Conservation (phyloP, 2,797 vertebrate species). For the Euthynnus affinis region DNA sequence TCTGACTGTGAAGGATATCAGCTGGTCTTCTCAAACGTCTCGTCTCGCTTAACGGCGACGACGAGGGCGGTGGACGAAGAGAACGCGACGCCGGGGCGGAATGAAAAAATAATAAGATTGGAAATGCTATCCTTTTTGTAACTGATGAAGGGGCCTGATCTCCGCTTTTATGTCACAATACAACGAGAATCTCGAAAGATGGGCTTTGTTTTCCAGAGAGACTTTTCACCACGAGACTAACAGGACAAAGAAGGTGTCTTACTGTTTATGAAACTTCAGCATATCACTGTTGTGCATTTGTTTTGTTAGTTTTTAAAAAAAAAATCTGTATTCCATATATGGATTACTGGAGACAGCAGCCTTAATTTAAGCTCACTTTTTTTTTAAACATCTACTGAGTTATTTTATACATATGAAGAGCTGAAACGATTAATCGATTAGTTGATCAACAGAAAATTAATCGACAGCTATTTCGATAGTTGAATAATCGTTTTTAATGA, state of each 20-base stretch:
- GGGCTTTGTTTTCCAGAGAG: slow-evolving; percentile 20
- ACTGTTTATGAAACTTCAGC: slow-evolving; percentile 1
- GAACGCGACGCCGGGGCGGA: neutral
- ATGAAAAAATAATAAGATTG: slow-evolving; percentile 41
- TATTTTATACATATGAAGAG: slow-evolving; percentile 6
- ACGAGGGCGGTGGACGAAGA: neutral
- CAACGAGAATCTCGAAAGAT: slow-evolving; percentile 5
- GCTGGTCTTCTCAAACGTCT: slow-evolving; percentile 23
- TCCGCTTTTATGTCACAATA: slow-evolving; percentile 20
- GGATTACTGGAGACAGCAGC: slow-evolving; percentile 25
- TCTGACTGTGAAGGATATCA: slow-evolving; percentile 29
- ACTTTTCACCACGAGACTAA: neutral
- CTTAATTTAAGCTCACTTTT: slow-evolving; percentile 43
- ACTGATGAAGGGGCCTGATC: slow-evolving; percentile 16
- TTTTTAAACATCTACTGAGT: neutral
- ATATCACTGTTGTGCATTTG: slow-evolving; percentile 24
- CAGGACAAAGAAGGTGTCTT: neutral
- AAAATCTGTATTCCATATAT: neutral
- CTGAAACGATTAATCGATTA: no score
- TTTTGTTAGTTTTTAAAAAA: slow-evolving; percentile 1
- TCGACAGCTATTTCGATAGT: no score
- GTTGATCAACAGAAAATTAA: no score
- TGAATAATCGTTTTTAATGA: no score
- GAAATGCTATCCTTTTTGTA: slow-evolving; percentile 33
- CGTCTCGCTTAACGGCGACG: slow-evolving; percentile 51